phyloP scores from a whole-genome alignment of 2,797 vertebrate genomes.

The Amniataba percoides region DNA sequence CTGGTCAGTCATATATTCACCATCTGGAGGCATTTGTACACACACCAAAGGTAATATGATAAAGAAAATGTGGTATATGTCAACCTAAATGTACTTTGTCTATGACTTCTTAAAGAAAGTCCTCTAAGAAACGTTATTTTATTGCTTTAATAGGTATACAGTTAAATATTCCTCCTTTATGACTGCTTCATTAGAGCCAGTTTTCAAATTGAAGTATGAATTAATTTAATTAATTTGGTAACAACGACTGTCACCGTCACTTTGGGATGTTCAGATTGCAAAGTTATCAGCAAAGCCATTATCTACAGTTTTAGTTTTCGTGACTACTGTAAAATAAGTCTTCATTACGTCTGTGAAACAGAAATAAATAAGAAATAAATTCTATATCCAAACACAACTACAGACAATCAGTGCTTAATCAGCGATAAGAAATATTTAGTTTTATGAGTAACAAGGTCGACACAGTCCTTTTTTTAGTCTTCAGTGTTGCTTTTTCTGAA shows the following conservation, averaged over 20 bases:
- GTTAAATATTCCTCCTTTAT: background rate
- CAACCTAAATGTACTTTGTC: too few relatives aligned
- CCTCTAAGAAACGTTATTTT: background rate
- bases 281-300: background rate
- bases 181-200: too few relatives aligned
- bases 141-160: background rate
- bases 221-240: background rate
- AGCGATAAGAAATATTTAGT: background rate
- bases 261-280: background rate
- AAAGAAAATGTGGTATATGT: background rate
- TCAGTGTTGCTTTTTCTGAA: background rate
- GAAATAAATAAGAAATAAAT: background rate
- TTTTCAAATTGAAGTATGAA: slow-evolving; percentile 4
- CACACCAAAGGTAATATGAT: slow-evolving; percentile 14
- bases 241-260: background rate
- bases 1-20: slow-evolving; percentile 58
- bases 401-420: background rate
- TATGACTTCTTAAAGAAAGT: too few relatives aligned
- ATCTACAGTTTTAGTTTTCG: background rate
- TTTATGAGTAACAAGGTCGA: background rate
- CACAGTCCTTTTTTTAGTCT: background rate
- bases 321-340: background rate
- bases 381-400: background rate
- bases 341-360: background rate
- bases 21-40: slow-evolving; percentile 24